Evolutionary conservation across 2,113 vertebrate genomes (phyloP).

Genomic region (Bothrops jararaca): DNA sequence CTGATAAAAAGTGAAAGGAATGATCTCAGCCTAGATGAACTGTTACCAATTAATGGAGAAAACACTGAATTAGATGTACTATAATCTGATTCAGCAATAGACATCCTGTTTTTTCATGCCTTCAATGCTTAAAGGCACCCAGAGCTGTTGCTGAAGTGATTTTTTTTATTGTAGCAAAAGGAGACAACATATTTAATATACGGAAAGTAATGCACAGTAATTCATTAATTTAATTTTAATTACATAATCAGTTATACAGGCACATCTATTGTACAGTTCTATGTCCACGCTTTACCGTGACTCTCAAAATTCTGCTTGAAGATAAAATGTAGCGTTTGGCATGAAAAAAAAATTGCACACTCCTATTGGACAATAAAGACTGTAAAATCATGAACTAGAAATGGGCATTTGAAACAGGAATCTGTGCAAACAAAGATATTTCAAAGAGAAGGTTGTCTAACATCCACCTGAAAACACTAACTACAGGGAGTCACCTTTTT

Average conservation of each 20-base stretch:
- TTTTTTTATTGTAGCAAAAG: background rate
- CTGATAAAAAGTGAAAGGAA: background rate
- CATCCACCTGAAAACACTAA: background rate
- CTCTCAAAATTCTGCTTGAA: background rate
- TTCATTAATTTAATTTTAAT: background rate
- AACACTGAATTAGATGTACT: background rate
- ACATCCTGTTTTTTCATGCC: background rate
- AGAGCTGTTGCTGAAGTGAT: background rate
- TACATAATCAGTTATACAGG: background rate
- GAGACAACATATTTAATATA: background rate
- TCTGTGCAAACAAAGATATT: background rate
- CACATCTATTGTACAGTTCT: background rate
- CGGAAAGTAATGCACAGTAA: background rate
- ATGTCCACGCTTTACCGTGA: background rate
- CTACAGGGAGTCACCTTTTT: background rate
- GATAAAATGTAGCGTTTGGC: background rate
- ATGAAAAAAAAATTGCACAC: background rate
- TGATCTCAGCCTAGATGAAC: background rate
- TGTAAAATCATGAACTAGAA: background rate
- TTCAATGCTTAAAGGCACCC: background rate
- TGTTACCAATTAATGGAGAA: background rate
- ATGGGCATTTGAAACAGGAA: background rate
- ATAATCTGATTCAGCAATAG: background rate
- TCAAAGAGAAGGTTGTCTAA: background rate
- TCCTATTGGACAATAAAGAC: background rate